Evolutionary conservation across 2,888 invertebrate species (phyloP), one percentile per base, ranked within the genome.

Genomic region (Ephialtes manifestator): DNA sequence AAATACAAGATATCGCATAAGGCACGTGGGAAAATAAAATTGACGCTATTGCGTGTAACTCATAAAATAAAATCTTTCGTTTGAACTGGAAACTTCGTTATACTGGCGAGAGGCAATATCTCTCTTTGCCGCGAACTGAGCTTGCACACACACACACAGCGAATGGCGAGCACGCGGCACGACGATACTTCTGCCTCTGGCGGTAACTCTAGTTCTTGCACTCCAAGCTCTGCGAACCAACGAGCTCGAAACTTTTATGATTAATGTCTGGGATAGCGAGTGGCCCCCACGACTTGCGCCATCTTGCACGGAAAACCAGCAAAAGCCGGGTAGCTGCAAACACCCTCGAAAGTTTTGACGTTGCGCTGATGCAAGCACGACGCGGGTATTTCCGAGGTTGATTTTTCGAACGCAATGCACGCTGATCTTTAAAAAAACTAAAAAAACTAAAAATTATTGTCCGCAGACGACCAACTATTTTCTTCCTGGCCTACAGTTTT

Each of bases 171-270:
- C 43, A 18, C 24, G 28, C 43, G 58, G 58, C 46, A 55, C 72
- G 48, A 60, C 74, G 74, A 18, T 74, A 63, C 63, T 48, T 48
- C 70, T 58, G 28, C 18, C 53, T 81, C 55, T 39, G 55, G 70
- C 67, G 79, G 83, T 76, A 78, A 82, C 74, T 80, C 83, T 70
- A 65, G 24, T 74, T 79, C 83, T 83, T 70, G 82, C 75, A 48
- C 82, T 68, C 74, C 39, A 78, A 79, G 60, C 77, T 84, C 35
- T 20, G 28, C 63, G 78, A 75, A 70, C 82, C 81, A 78, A 68
- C 84, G 81, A 77, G 78, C 81, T 71, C 46, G 74, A 87, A 86
- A 86, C 86, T 86, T 87, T 86, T 87, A 85, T 85, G 86, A 86
- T 87, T 86, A 86, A 87, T 87, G 86, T 84, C 78, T 71, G 72